Base-by-base conservation (phyloP, 2,113 vertebrate genomes). In the Amphilophus citrinellus region DNA sequence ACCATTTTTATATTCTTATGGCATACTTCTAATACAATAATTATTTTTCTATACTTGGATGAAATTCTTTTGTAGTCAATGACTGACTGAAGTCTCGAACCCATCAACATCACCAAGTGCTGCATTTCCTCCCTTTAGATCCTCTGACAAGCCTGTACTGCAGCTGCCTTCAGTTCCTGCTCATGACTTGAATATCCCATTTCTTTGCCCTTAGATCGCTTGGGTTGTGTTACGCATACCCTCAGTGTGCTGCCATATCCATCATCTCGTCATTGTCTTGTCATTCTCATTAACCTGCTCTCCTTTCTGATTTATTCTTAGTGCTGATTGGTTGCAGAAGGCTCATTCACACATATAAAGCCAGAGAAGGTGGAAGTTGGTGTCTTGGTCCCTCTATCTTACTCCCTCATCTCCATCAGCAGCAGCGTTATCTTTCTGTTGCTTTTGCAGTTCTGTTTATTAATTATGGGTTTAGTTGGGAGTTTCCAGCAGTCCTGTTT, bases 221-320 rank as follows among this genome's bases (percentile, higher is more conserved):
- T 68, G 22, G 42, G 65, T 47, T 68, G 65, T 47, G 65, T 68
- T 10, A 68, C 65, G 10, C 39, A 68, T 68, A 39, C 1, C 10
- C 39, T 42, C 39, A 11, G 8, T 68, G 14, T 47, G 65, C 44
- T 8, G 39, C 8, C 14, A 22, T n/a, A 66, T 24, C 42, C 39
- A 44, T 5, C 0, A 66, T 0, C 63, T 22, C 42, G 0, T 27
- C 44, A 68, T 68, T 68, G 63, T 47, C 63, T 27, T 10, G 63
- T 47, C 39, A 68, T 47, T 18, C 22, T 68, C 39, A 68, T 42
- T 27, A 68, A 68, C 2, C 1, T 68, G 63, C 14, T 68, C 39
- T 47, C 39, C 63, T 68, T 0, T 47, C 39, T 68, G 39, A 68
- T 27, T 68, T 68, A 47, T 6, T 66, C 13, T 66, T 44, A 47